phyloP scores from a whole-genome alignment of 37 sponge, comb jelly and placozoan species.

The Petrosia ficiformis region DNA sequence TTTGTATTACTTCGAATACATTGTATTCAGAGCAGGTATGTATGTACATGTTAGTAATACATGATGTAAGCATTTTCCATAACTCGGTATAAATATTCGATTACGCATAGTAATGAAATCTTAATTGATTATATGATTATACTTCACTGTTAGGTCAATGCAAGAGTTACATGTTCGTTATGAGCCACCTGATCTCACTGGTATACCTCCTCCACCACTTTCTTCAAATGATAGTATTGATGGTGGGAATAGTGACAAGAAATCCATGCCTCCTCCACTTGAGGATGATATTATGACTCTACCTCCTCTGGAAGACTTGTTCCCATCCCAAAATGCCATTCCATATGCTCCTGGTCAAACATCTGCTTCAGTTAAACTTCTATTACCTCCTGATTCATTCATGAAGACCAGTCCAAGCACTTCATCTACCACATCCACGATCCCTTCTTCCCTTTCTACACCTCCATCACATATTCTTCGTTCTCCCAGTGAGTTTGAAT shows the following conservation, averaged over 20 bases:
- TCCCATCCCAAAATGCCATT: background rate
- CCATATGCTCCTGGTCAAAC: constrained; percentile 10
- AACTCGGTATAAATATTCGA: too few relatives aligned
- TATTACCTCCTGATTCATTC: background rate
- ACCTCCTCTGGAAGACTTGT: background rate
- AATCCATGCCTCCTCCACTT: background rate
- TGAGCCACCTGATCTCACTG: constrained; percentile 70
- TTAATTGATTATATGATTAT: too few relatives aligned
- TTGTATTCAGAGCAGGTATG: constrained; percentile 69
- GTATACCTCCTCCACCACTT: constrained; percentile 40
- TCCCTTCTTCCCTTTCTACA: background rate
- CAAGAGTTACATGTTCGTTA: constrained; percentile 71
- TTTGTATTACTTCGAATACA: constrained; percentile 48
- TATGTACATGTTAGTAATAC: too few relatives aligned
- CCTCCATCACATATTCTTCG: background rate
- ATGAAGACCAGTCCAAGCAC: too few relatives aligned
- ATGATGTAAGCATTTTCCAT: too few relatives aligned
- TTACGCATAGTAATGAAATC: too few relatives aligned
- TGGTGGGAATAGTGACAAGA: background rate
- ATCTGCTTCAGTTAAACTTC: constrained; percentile 1
- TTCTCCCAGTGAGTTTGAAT: background rate
- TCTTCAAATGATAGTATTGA: background rate
- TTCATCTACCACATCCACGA: too few relatives aligned
- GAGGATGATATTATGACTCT: background rate
- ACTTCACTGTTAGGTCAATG: too few relatives aligned